These are phyloP conservation scores for Heliopora coerulea DNA, from an alignment of 92 coral and sea anemone genomes.

Conservation along the genomic window DNA sequence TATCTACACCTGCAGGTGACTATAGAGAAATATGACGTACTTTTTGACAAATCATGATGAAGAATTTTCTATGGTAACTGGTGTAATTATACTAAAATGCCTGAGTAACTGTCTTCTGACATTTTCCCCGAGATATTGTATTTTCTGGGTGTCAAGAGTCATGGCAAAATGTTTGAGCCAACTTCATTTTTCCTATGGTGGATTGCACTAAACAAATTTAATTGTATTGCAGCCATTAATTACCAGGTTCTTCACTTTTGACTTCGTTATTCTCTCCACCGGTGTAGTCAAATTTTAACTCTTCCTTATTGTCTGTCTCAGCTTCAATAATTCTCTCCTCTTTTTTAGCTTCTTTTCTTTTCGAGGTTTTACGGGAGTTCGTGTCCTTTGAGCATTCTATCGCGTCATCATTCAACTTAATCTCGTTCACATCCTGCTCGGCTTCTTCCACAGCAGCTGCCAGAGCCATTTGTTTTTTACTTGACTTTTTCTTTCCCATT, in stretches of 20 bases:
- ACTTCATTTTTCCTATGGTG: too few species aligned
- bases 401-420: slow-evolving; percentile 40
- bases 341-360: slow-evolving; percentile 34
- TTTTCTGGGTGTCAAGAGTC: too few species aligned
- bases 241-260: slow-evolving; percentile 30
- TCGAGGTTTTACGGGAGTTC: slow-evolving; percentile 14
- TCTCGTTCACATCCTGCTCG: slow-evolving; percentile 64
- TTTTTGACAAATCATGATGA: too few species aligned
- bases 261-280: slow-evolving; percentile 52
- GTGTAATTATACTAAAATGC: too few species aligned
- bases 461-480: slow-evolving; percentile 77
- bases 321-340: slow-evolving; percentile 29
- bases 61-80: too few species aligned
- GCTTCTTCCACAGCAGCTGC: slow-evolving; percentile 99
- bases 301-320: slow-evolving; percentile 39
- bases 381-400: not conserved
- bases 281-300: slow-evolving; percentile 36
- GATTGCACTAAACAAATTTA: too few species aligned
- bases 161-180: too few species aligned
- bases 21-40: too few species aligned
- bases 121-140: too few species aligned
- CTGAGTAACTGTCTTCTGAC: too few species aligned
- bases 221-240: not conserved
- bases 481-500: slow-evolving; percentile 40
- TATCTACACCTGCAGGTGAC: too few species aligned